These are phyloP conservation scores for Rhagonycha fulva DNA, from an alignment of 2,888 invertebrate genomes.

Conservation along the genomic window DNA sequence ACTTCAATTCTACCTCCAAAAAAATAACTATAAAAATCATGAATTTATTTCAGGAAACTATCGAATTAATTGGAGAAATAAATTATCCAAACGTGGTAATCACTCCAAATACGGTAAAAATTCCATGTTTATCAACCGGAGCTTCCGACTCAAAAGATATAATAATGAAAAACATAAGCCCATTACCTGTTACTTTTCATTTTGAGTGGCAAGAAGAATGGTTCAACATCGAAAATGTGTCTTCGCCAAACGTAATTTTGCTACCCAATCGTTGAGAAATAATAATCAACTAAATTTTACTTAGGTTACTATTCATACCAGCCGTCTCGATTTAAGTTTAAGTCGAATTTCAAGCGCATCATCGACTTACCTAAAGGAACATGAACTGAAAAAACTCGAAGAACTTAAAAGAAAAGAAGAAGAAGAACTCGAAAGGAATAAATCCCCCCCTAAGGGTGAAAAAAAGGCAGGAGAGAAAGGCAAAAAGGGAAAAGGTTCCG, in stretches of 20 bases:
- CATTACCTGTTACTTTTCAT: conserved; percentile 56
- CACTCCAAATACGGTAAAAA: conserved; percentile 61
- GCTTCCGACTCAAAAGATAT: conserved; percentile 55
- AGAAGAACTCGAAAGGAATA: background rate
- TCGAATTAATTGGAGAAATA: conserved; percentile 66
- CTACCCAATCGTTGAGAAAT: background rate
- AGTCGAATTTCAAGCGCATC: conserved; percentile 14
- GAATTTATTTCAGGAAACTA: conserved; percentile 60
- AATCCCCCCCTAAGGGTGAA: background rate
- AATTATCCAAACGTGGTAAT: conserved; percentile 71
- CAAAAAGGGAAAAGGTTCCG: background rate
- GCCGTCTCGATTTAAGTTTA: background rate
- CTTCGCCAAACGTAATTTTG: background rate
- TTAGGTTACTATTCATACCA: background rate
- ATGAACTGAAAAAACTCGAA: background rate
- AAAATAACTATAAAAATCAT: no score
- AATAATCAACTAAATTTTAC: background rate
- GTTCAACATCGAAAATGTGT: background rate
- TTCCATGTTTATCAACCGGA: conserved; percentile 63
- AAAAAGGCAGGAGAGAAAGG: no score
- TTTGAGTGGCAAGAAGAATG: conserved; percentile 41
- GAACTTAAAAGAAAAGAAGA: background rate
- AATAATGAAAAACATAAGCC: conserved; percentile 59
- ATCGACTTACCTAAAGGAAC: background rate
- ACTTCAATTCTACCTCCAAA: no score